Evolutionary conservation across 2,797 vertebrate species (phyloP).

Genomic region (Urosaurus nigricauda): DNA sequence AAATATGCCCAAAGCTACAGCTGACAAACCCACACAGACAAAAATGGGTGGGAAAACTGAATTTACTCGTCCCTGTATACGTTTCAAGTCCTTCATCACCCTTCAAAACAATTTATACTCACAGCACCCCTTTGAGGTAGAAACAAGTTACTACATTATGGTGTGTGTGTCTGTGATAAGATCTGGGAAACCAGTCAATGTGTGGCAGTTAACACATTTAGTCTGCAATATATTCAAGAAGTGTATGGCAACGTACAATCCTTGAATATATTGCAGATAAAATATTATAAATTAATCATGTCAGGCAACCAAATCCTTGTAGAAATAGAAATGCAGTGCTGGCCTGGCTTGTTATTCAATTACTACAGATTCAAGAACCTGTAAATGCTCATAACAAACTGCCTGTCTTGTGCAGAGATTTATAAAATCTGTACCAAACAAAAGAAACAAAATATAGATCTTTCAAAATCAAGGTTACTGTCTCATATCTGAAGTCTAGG

Average conservation of each 20-base stretch:
- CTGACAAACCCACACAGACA: neutral
- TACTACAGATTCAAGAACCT: neutral
- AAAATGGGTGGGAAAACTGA: neutral
- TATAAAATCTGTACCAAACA: neutral
- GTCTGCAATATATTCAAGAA: neutral
- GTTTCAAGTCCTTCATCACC: neutral
- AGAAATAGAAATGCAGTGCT: neutral
- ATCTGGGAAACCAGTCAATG: neutral
- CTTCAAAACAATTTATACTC: conserved; percentile 30
- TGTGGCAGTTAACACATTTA: neutral
- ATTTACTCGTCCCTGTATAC: conserved; percentile 12
- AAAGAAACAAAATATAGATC: neutral
- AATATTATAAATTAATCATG: neutral
- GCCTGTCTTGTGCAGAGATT: neutral
- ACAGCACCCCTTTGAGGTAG: conserved; percentile 43
- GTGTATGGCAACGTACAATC: neutral
- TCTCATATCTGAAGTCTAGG: neutral
- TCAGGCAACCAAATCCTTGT: too few relatives aligned
- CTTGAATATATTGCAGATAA: neutral
- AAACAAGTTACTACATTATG: conserved; percentile 22
- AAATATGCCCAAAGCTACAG: neutral
- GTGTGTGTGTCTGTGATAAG: neutral
- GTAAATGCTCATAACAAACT: neutral
- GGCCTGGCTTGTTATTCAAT: neutral
- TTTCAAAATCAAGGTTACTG: neutral